Conservation (phyloP, 2,888 invertebrate genomes). For the Nemotelus pantherinus region DNA sequence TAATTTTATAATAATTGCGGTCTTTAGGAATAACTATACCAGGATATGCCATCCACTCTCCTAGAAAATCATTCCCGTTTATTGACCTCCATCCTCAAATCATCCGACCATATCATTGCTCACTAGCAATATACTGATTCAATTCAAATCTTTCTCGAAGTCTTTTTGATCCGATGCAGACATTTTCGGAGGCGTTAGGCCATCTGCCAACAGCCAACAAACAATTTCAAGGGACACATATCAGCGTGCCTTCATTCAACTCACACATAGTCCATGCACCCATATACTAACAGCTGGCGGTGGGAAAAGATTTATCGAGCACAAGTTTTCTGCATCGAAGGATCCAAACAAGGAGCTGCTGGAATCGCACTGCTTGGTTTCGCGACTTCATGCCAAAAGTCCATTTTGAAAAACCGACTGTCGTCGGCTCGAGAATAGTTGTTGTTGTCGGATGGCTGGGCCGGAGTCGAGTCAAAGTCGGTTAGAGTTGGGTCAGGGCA, state of each 20-base stretch:
- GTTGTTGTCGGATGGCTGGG: not conserved
- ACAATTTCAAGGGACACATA: conserved; percentile 27
- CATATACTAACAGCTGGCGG: not conserved
- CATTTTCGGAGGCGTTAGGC: conserved; percentile 41
- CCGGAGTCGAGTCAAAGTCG: conserved; percentile 3
- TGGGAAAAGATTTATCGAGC: conserved; percentile 38
- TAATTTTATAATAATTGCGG: too few relatives aligned
- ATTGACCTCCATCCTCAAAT: too few relatives aligned
- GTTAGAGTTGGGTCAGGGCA: not conserved
- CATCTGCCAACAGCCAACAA: conserved; percentile 42
- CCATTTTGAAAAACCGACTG: conserved; percentile 39
- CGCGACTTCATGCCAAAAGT: conserved; percentile 40
- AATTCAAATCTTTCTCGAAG: conserved; percentile 23
- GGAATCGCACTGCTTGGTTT: conserved; percentile 18
- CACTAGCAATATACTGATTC: conserved; percentile 5
- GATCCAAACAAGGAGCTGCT: conserved; percentile 15
- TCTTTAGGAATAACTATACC: too few relatives aligned
- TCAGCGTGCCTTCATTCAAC: not conserved
- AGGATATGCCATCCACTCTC: too few relatives aligned
- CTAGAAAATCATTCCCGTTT: too few relatives aligned
- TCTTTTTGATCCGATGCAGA: conserved; percentile 37
- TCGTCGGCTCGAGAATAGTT: conserved; percentile 13
- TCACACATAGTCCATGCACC: not conserved
- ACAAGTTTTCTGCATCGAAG: conserved; percentile 42
- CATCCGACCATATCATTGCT: too few relatives aligned